A percentile compares a stretch with the other conserved stretches of the same genome.
phyloP scores from a whole-genome alignment of 2,888 invertebrate species.

The Sceliomorpha sp. region DNA sequence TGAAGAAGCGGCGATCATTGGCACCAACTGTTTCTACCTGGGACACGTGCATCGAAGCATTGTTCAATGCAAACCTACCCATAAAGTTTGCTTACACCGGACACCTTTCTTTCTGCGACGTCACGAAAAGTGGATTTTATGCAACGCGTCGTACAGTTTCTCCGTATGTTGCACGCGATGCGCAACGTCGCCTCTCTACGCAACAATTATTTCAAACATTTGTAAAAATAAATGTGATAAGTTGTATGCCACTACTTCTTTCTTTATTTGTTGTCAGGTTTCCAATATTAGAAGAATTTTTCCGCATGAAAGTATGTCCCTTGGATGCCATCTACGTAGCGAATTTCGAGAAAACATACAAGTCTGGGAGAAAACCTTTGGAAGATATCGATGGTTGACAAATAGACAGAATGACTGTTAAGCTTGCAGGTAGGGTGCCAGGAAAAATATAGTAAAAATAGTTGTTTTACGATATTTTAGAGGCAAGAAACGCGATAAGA shows the following conservation, averaged over 20 bases:
- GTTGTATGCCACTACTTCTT: no score
- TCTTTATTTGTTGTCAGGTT: constrained; percentile 59
- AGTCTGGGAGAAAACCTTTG: background rate
- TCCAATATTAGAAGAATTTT: constrained; percentile 70
- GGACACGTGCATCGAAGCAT: constrained; percentile 83
- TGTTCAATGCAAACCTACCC: constrained; percentile 83
- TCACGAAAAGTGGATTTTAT: constrained; percentile 81
- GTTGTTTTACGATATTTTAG: constrained; percentile 21
- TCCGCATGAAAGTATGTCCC: constrained; percentile 67
- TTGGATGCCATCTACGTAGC: constrained; percentile 70
- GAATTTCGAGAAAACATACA: constrained; percentile 58
- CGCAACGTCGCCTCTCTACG: no score
- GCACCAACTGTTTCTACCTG: constrained; percentile 84
- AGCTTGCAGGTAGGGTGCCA: constrained; percentile 15
- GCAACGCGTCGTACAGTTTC: constrained; percentile 66
- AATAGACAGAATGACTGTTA: background rate
- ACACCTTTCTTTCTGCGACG: constrained; percentile 83
- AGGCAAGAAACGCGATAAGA: constrained; percentile 35
- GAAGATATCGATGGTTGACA: constrained; percentile 5
- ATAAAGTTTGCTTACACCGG: constrained; percentile 85
- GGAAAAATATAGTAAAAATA: background rate
- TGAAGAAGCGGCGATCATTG: no score
- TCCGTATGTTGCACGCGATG: constrained; percentile 66
- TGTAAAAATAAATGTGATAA: background rate
- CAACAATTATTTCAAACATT: constrained; percentile 1